phyloP scores from a whole-genome alignment of 2,113 vertebrate genomes.

The Meriones unguiculatus region DNA sequence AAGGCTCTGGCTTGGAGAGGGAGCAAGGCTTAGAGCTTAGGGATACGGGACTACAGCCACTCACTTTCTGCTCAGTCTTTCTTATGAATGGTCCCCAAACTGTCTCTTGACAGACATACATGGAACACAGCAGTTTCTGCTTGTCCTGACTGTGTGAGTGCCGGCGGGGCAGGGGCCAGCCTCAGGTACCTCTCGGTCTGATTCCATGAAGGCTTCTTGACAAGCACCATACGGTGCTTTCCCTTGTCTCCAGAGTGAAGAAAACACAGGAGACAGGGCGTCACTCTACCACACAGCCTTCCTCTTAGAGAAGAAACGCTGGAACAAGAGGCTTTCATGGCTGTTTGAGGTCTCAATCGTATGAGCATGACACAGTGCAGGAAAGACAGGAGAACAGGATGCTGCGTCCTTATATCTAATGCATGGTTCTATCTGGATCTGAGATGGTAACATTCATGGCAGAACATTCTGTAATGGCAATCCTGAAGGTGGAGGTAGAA shows the following conservation, averaged over 20 bases:
- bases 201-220: neutral
- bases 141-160: neutral
- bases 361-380: neutral
- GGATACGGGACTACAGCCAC: neutral
- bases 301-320: neutral
- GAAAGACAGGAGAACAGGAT: neutral
- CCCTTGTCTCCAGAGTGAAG: neutral
- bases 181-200: neutral
- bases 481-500: neutral
- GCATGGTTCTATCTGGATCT: neutral
- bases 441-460: fast-evolving
- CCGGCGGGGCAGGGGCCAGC: neutral
- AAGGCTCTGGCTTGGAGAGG: fast-evolving
- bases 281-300: neutral
- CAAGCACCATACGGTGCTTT: neutral
- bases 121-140: neutral
- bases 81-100: neutral
- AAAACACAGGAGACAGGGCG: neutral
- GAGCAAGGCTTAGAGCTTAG: neutral
- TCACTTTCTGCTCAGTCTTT: neutral
- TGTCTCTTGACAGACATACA: neutral
- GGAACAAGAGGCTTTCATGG: fast-evolving
- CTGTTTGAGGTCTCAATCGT: neutral
- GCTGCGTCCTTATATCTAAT: neutral
- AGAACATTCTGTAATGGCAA: neutral